Percentiles rank a stretch among this genome's conserved stretches.
Conservation (phyloP, 2,113 vertebrate genomes). For the Pseudonaja textilis region DNA sequence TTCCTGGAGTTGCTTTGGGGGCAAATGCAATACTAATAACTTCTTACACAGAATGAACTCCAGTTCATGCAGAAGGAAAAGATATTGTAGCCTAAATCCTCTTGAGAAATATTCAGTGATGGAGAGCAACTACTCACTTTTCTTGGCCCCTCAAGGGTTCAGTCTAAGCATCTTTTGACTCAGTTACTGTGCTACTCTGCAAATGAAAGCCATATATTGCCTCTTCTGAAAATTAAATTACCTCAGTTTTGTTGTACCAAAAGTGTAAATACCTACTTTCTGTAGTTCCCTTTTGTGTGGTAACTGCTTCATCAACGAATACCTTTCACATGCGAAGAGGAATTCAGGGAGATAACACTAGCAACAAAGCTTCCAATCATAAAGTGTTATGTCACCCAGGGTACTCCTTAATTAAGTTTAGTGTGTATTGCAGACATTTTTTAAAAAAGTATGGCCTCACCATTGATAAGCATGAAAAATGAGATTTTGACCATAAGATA, state of each 20-base stretch:
- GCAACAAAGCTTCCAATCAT: background rate
- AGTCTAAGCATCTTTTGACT: background rate
- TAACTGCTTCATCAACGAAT: background rate
- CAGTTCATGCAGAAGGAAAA: background rate
- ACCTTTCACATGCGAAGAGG: background rate
- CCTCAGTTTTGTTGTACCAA: background rate
- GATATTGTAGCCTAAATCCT: background rate
- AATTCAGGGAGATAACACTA: background rate
- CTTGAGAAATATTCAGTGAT: background rate
- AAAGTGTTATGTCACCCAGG: background rate
- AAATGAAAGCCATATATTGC: background rate
- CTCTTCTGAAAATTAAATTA: background rate
- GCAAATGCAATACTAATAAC: background rate
- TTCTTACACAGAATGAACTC: background rate
- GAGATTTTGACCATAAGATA: background rate
- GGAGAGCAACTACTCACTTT: background rate
- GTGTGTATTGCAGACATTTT: background rate
- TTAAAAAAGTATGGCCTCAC: background rate
- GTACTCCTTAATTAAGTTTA: background rate
- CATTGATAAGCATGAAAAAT: background rate
- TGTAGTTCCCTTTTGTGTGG: background rate
- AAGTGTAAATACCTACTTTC: background rate
- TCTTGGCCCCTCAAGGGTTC: background rate
- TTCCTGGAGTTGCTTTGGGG: background rate
- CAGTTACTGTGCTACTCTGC: background rate